These are phyloP conservation scores for Nannoperca australis DNA, from an alignment of 2,797 vertebrate genomes.

Conservation along the genomic window DNA sequence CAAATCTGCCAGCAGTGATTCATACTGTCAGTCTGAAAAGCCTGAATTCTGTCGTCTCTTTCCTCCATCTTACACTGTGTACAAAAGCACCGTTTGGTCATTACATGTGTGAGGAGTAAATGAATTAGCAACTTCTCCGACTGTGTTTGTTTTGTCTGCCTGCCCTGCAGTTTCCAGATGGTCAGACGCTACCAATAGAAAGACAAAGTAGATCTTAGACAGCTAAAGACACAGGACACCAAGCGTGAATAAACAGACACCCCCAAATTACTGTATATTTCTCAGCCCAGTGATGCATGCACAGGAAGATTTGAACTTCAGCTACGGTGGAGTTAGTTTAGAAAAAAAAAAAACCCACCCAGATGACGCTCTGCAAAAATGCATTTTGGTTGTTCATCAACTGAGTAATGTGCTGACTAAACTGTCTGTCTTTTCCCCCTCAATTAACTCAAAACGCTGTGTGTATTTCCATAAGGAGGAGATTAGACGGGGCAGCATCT, in stretches of 20 bases:
- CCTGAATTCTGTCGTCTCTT: neutral
- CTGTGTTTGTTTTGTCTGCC: slow-evolving; percentile 43
- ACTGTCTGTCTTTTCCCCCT: slow-evolving; percentile 60
- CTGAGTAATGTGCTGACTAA: slow-evolving; percentile 71
- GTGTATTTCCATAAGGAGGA: slow-evolving; percentile 56
- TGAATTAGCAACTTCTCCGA: slow-evolving; percentile 27
- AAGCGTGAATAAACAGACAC: slow-evolving; percentile 55
- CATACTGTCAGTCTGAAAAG: neutral
- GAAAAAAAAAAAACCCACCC: slow-evolving; percentile 27
- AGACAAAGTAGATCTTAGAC: slow-evolving; percentile 47
- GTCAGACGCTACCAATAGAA: slow-evolving; percentile 42
- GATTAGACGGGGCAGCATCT: slow-evolving; percentile 60
- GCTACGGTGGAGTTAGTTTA: slow-evolving; percentile 24
- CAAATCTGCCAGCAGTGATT: neutral
- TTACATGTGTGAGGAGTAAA: neutral
- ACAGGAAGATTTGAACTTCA: slow-evolving; percentile 26
- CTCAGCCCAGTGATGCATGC: slow-evolving; percentile 31
- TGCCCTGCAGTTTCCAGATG: slow-evolving; percentile 47
- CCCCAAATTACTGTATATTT: slow-evolving; percentile 49
- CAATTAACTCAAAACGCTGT: slow-evolving; percentile 65
- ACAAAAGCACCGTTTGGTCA: neutral
- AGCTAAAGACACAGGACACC: slow-evolving; percentile 35
- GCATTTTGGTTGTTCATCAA: slow-evolving; percentile 65
- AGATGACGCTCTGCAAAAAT: slow-evolving; percentile 55
- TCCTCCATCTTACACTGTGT: neutral